Evolutionary conservation across 2,888 invertebrate species (phyloP).

Genomic region (Pollenia amentaria): DNA sequence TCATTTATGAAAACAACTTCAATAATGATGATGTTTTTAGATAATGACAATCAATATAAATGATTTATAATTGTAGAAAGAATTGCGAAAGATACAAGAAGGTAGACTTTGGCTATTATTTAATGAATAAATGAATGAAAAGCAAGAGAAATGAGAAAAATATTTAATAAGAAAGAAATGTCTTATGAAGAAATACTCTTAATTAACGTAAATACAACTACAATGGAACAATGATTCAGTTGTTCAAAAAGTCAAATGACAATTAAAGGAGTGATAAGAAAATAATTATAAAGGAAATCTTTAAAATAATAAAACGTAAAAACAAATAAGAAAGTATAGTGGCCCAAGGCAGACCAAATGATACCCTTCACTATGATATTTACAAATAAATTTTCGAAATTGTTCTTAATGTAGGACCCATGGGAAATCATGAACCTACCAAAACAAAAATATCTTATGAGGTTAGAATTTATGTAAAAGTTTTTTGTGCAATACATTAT

Average conservation of each 20-base stretch:
- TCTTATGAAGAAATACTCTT: constrained; percentile 76
- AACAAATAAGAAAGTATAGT: neutral
- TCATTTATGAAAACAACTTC: constrained; percentile 64
- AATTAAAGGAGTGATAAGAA: constrained; percentile 47
- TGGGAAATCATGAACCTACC: too few relatives aligned
- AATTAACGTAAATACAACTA: constrained; percentile 75
- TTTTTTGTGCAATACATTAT: too few relatives aligned
- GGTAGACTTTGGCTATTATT: constrained; percentile 15
- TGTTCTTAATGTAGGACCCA: too few relatives aligned
- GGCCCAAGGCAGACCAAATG: too few relatives aligned
- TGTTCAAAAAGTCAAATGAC: constrained; percentile 54
- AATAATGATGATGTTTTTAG: constrained; percentile 72
- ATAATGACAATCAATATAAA: constrained; percentile 62
- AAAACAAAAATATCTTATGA: too few relatives aligned
- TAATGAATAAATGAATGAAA: neutral
- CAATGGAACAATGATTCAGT: constrained; percentile 34
- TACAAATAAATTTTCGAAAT: too few relatives aligned
- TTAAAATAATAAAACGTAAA: neutral
- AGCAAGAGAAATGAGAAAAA: constrained; percentile 17
- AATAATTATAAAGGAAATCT: neutral
- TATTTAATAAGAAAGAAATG: constrained; percentile 28
- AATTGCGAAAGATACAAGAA: constrained; percentile 27
- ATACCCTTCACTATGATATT: too few relatives aligned
- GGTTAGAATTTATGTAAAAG: too few relatives aligned
- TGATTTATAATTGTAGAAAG: constrained; percentile 53